Evolutionary conservation across 35 echinoderm and acorn worm species (phyloP), one percentile per base, ranked within the genome.

Genomic region (Lytechinus variegatus): DNA sequence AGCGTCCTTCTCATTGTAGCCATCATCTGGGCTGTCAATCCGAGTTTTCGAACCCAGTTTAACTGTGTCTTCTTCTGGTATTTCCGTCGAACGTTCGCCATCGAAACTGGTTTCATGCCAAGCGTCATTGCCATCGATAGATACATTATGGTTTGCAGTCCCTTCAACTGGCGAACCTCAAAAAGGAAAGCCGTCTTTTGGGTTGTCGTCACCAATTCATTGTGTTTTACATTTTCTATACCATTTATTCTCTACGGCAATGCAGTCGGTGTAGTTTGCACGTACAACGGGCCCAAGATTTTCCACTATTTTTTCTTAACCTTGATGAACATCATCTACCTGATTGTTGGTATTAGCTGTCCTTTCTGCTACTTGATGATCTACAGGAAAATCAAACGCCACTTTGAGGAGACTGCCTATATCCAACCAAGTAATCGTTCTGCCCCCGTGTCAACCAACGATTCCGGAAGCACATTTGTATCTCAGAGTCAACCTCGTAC

Each of bases 11-110:
- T 90, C 2, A 54, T 90, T 28, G 10, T 14, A 12, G 3, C 52
- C 14, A 33, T 90, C 9, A 90, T 21, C 3, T 90, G 88, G 88
- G 16, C 88, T 12, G 88, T 90, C 28, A 19, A 52, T 33, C 2
- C 8, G 3, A 19, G 27, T 2, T 33, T 89, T n/a, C 29, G 87
- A 53, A 52, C 24, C 0, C 87, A 10, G 10, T 89, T 89, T 33
- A 53, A 52, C 87, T 89, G 87, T 89, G 52, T 9, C 4, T 89
- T 89, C 87, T 89, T 89, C 87, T 53, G 52, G 87, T 89, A 11
- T 29, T 52, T 89, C 51, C 87, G 87, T 33, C 28, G 87, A 53
- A 8, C 8, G 52, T 52, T 33, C 21, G 87, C 87, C 51, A 10
- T 12, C 51, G 87, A 33, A 12, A 10, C 87, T 53, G 24, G 12